Conservation (phyloP, 2,113 vertebrate species). For the Actenoides hombroni region DNA sequence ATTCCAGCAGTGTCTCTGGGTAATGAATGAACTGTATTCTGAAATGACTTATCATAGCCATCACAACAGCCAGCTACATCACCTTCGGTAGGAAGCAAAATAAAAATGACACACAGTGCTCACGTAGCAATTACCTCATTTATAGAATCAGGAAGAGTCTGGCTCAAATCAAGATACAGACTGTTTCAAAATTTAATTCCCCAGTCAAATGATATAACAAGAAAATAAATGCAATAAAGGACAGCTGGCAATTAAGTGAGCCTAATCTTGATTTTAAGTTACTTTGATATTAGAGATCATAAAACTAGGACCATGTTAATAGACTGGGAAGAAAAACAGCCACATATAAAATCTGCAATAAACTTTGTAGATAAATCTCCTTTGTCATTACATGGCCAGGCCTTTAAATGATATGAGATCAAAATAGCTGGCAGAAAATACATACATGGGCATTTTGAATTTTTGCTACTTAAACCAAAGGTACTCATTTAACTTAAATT, state of each 20-base stretch:
- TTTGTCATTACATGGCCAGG: not conserved
- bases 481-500: not conserved
- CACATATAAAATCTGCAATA: not conserved
- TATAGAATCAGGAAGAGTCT: not conserved
- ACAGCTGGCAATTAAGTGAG: not conserved
- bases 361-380: not conserved
- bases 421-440: not conserved
- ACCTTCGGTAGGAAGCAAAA: not conserved
- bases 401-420: not conserved
- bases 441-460: not conserved
- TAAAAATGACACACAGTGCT: not conserved
- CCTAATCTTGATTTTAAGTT: slow-evolving; percentile 25
- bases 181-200: not conserved
- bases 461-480: not conserved
- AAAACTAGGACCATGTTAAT: not conserved
- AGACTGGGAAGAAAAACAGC: not conserved
- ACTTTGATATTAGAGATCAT: not conserved
- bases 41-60: not conserved
- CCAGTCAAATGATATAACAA: not conserved
- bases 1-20: not conserved
- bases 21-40: slow-evolving; percentile 18
- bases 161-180: not conserved
- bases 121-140: not conserved
- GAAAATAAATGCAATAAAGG: not conserved
- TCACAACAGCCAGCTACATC: not conserved